These are phyloP conservation scores for Coptotermes formosanus DNA, from an alignment of 1,140 invertebrate species.

Conservation along the genomic window DNA sequence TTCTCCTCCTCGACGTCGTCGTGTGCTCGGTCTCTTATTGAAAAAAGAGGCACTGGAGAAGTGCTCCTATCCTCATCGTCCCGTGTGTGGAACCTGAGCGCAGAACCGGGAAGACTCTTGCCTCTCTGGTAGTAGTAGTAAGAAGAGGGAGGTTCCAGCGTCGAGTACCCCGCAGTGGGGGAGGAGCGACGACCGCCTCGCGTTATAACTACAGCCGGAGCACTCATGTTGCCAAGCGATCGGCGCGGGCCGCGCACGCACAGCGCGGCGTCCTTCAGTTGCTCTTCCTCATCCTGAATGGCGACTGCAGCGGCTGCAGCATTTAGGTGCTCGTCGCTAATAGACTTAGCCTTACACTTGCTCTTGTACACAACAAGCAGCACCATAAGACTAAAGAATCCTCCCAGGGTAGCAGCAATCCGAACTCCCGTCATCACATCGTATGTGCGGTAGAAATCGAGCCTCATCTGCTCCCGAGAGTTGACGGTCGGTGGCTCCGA, in stretches of 20 bases:
- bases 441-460: constrained; percentile 84
- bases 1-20: constrained; percentile 20
- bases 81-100: constrained; percentile 49
- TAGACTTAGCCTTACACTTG: constrained; percentile 56
- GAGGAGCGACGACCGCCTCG: constrained; percentile 25
- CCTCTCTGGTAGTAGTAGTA: constrained; percentile 26
- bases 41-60: neutral
- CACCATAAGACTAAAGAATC: constrained; percentile 85
- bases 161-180: constrained; percentile 26
- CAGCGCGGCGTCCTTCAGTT: constrained; percentile 2
- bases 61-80: neutral
- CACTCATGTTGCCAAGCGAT: constrained; percentile 36
- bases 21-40: neutral
- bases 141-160: neutral
- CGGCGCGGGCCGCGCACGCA: constrained; percentile 21
- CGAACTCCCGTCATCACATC: constrained; percentile 86
- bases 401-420: constrained; percentile 83
- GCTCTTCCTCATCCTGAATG: constrained; percentile 71
- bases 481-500: constrained; percentile 34
- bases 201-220: constrained; percentile 7
- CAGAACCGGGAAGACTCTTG: constrained; percentile 52
- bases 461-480: constrained; percentile 60
- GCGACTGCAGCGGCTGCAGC: constrained; percentile 62
- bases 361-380: constrained; percentile 85
- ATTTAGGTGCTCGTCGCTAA: constrained; percentile 53